Base-by-base conservation (phyloP, 1,140 invertebrate species). In the Anadara kagoshimensis region DNA sequence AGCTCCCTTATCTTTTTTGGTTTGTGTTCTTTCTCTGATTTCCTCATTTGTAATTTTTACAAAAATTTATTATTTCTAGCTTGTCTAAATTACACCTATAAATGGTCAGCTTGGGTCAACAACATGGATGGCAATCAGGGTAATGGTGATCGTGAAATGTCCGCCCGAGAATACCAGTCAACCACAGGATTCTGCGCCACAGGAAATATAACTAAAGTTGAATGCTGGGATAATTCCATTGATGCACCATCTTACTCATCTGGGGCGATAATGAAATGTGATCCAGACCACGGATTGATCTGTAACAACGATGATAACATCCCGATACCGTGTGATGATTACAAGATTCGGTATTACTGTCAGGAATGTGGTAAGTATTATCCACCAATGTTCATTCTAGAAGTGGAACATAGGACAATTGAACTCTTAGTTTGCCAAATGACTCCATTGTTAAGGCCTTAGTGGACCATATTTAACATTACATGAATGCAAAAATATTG, bases 321-420 rank as follows among this genome's bases (percentile, higher is more conserved):
- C 69, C 82, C 78, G 5, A 69, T 83, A 57, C 69, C 71, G 36
- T 91, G 90, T 68, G 65, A 76, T 12, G 88, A 90, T 77, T 88
- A 87, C 72, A 88, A 90, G 78, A 84, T 90, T 56, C 80, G 89
- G 73, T 87, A 90, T 57, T 79, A 81, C 58, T 90, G 90, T 61
- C 74, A 73, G 83, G 83, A 69, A 75, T 78, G 79, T 36, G 18
- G 36, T 64, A 26, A 43, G 54, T 59, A 36, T 41, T 61, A 61
- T 61, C 41, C 18, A 7, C 29, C 18, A 43, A 22, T 54, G n/a
- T n/a, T n/a, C n/a, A n/a, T n/a, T n/a, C n/a, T n/a, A n/a, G n/a
- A n/a, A n/a, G n/a, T n/a, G n/a, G n/a, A n/a, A n/a, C n/a, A n/a
- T n/a, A n/a, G n/a, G n/a, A n/a, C n/a, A n/a, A n/a, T n/a, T n/a